A percentile compares a stretch with the other conserved stretches of the same genome.
phyloP scores from a whole-genome alignment of 2,888 invertebrate genomes.

The Byasa hedistus region DNA sequence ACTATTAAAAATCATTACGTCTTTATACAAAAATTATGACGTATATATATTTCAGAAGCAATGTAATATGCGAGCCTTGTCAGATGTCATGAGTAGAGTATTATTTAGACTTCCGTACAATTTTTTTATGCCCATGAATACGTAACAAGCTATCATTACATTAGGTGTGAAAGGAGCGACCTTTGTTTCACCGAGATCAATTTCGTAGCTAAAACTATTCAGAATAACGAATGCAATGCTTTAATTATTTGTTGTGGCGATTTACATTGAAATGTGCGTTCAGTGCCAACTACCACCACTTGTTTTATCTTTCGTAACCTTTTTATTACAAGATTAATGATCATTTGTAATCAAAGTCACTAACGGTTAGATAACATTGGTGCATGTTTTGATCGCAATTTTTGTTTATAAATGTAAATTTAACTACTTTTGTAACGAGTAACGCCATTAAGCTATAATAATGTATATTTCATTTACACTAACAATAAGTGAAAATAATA shows the following conservation, averaged over 20 bases:
- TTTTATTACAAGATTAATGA: slow-evolving; percentile 39
- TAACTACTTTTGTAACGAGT: background rate
- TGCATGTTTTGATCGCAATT: background rate
- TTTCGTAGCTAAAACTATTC: slow-evolving; percentile 47
- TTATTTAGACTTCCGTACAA: slow-evolving; percentile 28
- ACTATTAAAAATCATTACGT: too few relatives aligned
- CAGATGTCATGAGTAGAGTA: background rate
- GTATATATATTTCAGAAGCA: too few relatives aligned
- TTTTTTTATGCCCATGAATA: slow-evolving; percentile 26
- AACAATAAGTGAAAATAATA: background rate
- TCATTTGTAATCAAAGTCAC: slow-evolving; percentile 15
- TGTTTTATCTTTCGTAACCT: slow-evolving; percentile 40
- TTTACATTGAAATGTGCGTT: slow-evolving; percentile 36
- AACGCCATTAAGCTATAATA: background rate
- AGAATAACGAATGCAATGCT: slow-evolving; percentile 42
- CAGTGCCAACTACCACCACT: slow-evolving; percentile 40
- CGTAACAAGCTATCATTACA: slow-evolving; percentile 40
- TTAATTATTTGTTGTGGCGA: slow-evolving; percentile 38
- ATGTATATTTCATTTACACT: background rate
- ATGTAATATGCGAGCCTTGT: background rate
- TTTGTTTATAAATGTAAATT: background rate
- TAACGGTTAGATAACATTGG: background rate
- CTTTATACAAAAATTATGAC: too few relatives aligned
- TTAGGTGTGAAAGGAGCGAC: slow-evolving; percentile 56
- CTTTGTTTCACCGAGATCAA: slow-evolving; percentile 47